Evolutionary conservation across 1,140 invertebrate genomes (phyloP).

Genomic region (Drosophila oshimai): DNA sequence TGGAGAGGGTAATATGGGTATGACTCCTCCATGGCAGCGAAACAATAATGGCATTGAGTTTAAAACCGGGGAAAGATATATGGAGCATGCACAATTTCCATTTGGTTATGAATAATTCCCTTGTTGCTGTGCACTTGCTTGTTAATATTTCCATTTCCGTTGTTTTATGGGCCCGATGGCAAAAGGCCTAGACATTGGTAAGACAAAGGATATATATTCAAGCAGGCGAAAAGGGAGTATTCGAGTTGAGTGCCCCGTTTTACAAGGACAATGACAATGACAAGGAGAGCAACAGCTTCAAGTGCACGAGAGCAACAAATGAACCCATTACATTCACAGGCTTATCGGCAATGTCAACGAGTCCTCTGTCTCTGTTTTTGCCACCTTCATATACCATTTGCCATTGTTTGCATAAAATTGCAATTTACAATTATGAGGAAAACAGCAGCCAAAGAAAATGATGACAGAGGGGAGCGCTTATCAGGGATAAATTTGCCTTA

Average conservation of each 20-base stretch:
- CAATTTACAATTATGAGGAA: slow-evolving; percentile 82
- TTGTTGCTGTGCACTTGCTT: slow-evolving; percentile 71
- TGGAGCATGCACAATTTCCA: slow-evolving; percentile 71
- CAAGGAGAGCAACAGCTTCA: slow-evolving; percentile 62
- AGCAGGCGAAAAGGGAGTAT: background rate
- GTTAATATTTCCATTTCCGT: slow-evolving; percentile 82
- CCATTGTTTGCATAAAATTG: slow-evolving; percentile 82
- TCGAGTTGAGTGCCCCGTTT: slow-evolving; percentile 64
- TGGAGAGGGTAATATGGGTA: background rate
- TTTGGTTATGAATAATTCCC: slow-evolving; percentile 78
- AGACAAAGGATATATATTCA: slow-evolving; percentile 2
- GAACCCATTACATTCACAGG: slow-evolving; percentile 53
- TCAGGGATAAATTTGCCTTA: background rate
- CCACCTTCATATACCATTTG: background rate
- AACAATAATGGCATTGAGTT: slow-evolving; percentile 42
- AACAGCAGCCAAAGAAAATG: slow-evolving; percentile 18
- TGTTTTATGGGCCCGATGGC: slow-evolving; percentile 76
- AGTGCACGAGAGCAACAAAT: slow-evolving; percentile 58
- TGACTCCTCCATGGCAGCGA: slow-evolving; percentile 4
- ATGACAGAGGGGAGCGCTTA: slow-evolving; percentile 23
- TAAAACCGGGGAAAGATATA: slow-evolving; percentile 57
- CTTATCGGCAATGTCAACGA: slow-evolving; percentile 69
- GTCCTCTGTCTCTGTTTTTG: slow-evolving; percentile 9
- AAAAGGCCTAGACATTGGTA: slow-evolving; percentile 53
- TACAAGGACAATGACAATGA: slow-evolving; percentile 61